Evolutionary conservation across 2,113 vertebrate species (phyloP).

Genomic region (Chrysemys picta): DNA sequence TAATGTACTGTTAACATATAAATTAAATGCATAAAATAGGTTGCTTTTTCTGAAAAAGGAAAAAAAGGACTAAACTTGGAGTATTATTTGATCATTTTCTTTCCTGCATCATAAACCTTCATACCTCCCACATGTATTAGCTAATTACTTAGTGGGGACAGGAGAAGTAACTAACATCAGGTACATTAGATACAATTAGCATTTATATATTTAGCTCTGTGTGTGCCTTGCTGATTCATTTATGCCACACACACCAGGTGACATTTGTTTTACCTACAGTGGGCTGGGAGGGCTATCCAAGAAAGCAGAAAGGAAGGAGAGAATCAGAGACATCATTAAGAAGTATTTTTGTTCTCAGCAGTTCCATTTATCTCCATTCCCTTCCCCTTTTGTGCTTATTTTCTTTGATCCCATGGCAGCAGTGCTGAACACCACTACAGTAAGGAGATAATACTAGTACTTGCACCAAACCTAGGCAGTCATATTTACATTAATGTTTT

Average conservation of each 20-base stretch:
- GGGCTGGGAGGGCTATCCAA: neutral
- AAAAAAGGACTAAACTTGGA: neutral
- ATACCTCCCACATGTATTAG: neutral
- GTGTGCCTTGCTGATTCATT: rapidly evolving
- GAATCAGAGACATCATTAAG: neutral
- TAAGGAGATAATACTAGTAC: neutral
- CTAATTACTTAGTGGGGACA: neutral
- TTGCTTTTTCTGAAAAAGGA: rapidly evolving
- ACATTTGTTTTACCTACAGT: neutral
- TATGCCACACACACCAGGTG: neutral
- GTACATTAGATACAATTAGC: neutral
- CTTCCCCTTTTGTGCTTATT: neutral
- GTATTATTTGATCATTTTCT: neutral
- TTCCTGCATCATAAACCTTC: neutral
- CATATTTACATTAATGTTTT: neutral
- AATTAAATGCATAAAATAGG: neutral
- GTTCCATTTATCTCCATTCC: neutral
- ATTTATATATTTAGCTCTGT: rapidly evolving
- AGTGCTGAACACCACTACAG: neutral
- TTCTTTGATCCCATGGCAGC: neutral
- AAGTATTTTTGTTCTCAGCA: neutral
- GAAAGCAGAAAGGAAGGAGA: neutral
- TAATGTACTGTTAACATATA: neutral
- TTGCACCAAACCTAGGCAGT: neutral
- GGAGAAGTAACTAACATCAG: neutral